These are phyloP conservation scores for Andrena flavipes DNA, from an alignment of 2,888 invertebrate species.

Conservation along the genomic window DNA sequence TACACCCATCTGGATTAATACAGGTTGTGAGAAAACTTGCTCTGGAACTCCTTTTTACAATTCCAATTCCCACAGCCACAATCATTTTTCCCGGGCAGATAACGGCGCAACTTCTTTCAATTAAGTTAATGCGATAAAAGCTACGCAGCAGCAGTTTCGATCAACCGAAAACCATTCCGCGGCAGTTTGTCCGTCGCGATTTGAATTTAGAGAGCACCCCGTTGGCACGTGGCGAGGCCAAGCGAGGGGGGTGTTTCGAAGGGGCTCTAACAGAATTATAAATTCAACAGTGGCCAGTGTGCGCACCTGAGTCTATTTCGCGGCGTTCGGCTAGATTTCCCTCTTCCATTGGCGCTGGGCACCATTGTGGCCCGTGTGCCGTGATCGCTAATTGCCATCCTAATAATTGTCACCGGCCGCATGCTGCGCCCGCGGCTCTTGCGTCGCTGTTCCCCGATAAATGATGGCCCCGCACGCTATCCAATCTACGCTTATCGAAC, in stretches of 20 bases:
- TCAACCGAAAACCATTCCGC: slow-evolving; percentile 11
- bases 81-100: neutral
- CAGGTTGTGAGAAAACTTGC: no score
- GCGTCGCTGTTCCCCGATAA: slow-evolving; percentile 62
- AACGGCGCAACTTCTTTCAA: slow-evolving; percentile 3
- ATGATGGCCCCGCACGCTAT: slow-evolving; percentile 68
- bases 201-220: slow-evolving; percentile 19
- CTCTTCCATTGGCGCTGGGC: slow-evolving; percentile 31
- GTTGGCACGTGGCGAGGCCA: slow-evolving; percentile 52
- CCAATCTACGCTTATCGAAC: slow-evolving; percentile 71
- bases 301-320: slow-evolving; percentile 80
- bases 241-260: slow-evolving; percentile 22
- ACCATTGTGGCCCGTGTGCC: slow-evolving; percentile 16
- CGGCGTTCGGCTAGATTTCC: slow-evolving; percentile 69
- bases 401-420: slow-evolving; percentile 76
- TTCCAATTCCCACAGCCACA: slow-evolving; percentile 16
- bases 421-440: slow-evolving; percentile 32
- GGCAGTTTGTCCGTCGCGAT: slow-evolving; percentile 34
- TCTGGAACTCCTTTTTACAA: neutral
- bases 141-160: slow-evolving; percentile 10
- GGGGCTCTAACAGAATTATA: slow-evolving; percentile 79
- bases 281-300: slow-evolving; percentile 76
- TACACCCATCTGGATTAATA: no score
- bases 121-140: slow-evolving; percentile 49
- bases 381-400: slow-evolving; percentile 67